These are phyloP conservation scores for Lasiommata megera DNA, from an alignment of 2,888 invertebrate genomes.

Conservation along the genomic window DNA sequence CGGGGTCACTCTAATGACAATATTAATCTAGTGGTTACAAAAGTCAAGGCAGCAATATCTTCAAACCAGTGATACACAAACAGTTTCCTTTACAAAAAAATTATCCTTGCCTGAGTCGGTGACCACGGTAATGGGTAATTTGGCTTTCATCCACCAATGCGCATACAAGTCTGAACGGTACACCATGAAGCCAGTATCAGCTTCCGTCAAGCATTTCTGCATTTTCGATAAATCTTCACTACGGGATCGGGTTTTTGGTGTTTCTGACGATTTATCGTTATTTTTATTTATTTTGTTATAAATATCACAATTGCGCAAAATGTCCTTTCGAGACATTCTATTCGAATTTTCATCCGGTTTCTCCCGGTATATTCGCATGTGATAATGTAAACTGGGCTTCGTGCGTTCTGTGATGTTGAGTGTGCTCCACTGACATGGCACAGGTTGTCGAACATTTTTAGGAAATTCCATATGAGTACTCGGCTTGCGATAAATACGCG, in stretches of 20 bases:
- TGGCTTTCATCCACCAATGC: conserved; percentile 96
- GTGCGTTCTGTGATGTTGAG: conserved; percentile 71
- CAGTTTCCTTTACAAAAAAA: conserved; percentile 80
- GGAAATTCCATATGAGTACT: conserved; percentile 72
- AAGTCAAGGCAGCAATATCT: conserved; percentile 78
- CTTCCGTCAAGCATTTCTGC: conserved; percentile 65
- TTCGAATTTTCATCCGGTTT: conserved; percentile 45
- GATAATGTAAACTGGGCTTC: conserved; percentile 75
- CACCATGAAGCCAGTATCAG: conserved; percentile 76
- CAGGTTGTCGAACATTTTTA: conserved; percentile 68
- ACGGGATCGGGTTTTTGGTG: conserved; percentile 65
- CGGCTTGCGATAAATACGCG: conserved; percentile 69
- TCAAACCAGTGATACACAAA: conserved; percentile 79
- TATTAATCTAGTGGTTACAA: conserved; percentile 77
- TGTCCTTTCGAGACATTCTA: conserved; percentile 57
- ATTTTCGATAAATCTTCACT: conserved; percentile 73
- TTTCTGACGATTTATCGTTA: conserved; percentile 41
- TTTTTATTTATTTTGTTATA: conserved; percentile 51
- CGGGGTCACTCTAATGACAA: conserved; percentile 74
- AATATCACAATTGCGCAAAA: conserved; percentile 60
- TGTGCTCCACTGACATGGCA: conserved; percentile 74
- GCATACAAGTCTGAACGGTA: conserved; percentile 93
- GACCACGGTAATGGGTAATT: conserved; percentile 85
- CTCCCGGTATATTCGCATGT: conserved; percentile 75
- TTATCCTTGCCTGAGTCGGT: conserved; percentile 82